A percentile compares a stretch with the other conserved stretches of the same genome.
phyloP scores from a whole-genome alignment of 2,797 vertebrate species.

The Eulemur coronatus region DNA sequence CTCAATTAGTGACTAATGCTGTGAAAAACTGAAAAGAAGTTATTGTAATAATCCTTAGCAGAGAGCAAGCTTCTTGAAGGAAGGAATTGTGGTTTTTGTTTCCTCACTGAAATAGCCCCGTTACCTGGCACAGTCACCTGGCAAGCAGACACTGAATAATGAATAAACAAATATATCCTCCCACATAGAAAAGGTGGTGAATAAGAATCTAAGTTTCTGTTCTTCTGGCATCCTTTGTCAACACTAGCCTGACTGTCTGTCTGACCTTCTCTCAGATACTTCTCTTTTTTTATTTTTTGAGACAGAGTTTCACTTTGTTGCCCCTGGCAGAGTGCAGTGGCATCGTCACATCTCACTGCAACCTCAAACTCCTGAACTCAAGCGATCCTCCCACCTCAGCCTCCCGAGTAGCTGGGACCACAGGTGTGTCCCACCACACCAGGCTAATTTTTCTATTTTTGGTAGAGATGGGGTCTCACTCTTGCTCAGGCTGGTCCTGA shows the following conservation, averaged over 20 bases:
- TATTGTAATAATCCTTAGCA: neutral
- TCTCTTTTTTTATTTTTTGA: too few relatives aligned
- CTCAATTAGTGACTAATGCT: neutral
- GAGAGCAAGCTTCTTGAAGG: neutral
- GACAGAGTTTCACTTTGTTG: too few relatives aligned
- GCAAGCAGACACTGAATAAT: neutral
- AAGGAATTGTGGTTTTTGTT: neutral
- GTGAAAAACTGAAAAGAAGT: neutral
- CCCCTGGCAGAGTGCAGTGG: too few relatives aligned
- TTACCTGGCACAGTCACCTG: neutral
- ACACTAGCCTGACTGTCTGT: neutral
- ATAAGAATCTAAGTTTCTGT: neutral
- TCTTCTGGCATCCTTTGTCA: neutral
- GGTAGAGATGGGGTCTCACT: too few relatives aligned
- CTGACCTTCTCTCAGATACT: neutral
- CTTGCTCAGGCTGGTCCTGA: too few relatives aligned
- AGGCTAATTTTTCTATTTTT: too few relatives aligned
- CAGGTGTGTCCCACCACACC: too few relatives aligned
- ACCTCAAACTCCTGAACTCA: too few relatives aligned
- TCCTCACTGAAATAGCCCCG: neutral
- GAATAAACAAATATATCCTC: neutral
- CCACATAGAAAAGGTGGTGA: neutral
- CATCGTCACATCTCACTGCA: too few relatives aligned
- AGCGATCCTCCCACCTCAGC: too few relatives aligned
- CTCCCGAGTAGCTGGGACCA: too few relatives aligned